Base-by-base conservation (phyloP, 2,888 invertebrate species). In the Poecilobothrus nobilitatus region DNA sequence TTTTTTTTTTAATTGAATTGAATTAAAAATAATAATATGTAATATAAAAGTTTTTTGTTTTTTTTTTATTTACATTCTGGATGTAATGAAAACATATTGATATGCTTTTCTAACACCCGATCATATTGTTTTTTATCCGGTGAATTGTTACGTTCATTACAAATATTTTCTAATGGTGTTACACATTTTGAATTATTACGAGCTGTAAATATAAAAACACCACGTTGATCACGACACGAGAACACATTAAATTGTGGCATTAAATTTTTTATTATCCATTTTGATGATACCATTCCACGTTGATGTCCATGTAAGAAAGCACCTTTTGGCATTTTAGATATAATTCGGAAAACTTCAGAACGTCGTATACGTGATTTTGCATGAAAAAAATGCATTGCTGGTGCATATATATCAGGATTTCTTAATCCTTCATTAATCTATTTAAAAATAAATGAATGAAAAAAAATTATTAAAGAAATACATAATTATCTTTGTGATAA, bases 291-390 rank as follows among this genome's bases (percentile, higher is more conserved):
- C 66, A 84, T 81, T 0, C 85, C 85, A 1, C 84, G 82, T 70
- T 86, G 82, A 74, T 88, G 88, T 0, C 83, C 83, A 73, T 88
- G 88, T 3, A 88, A 76, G 1, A 85, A 83, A 0, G 83, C 84
- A 0, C 87, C 89, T 69, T 82, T 89, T 0, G 89, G 89, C 79
- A 89, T 80, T 72, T 80, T 80, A 68, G 83, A 81, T 53, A 89
- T 85, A 2, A 88, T 81, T 68, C 85, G 77, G 74, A 85, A 89
- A 0, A 89, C 85, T 68, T 83, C 78, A 2, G 87, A 87, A 33
- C 82, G 77, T 5, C 86, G 84, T 22, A 88, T 85, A 21, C 81
- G 76, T 2, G 79, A 73, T 73, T 82, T 85, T 0, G 84, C 82
- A 15, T 82, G 77, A 70, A 87, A 83, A 73, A 89, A 88, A 75